Evolutionary conservation across 2,113 vertebrate species (phyloP).

Genomic region (Erythrolamprus reginae): DNA sequence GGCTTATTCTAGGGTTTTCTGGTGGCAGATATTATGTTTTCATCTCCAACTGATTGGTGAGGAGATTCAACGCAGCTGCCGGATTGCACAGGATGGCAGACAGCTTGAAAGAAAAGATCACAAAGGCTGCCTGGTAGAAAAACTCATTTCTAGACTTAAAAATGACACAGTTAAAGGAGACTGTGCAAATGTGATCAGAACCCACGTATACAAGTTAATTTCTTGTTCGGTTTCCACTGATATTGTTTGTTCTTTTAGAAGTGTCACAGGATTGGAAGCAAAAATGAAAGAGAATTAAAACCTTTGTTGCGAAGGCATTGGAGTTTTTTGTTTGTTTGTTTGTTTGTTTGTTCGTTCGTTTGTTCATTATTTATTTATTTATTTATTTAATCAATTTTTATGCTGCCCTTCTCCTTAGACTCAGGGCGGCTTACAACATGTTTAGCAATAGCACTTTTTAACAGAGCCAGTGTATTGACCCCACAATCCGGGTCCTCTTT

Average conservation of each 20-base stretch:
- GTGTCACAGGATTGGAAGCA: neutral
- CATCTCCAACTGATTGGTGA: neutral
- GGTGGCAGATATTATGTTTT: neutral
- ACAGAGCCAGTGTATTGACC: too few relatives aligned
- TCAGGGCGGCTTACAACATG: too few relatives aligned
- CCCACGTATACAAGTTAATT: neutral
- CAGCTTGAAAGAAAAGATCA: neutral
- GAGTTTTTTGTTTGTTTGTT: too few relatives aligned
- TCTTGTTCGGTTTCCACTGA: neutral
- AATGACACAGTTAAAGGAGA: neutral
- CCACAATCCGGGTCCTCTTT: too few relatives aligned
- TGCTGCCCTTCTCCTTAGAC: too few relatives aligned
- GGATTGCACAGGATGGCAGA: neutral
- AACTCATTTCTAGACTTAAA: neutral
- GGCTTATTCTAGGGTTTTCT: neutral
- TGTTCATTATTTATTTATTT: too few relatives aligned
- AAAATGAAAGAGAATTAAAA: neutral
- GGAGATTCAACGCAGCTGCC: neutral
- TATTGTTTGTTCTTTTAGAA: neutral
- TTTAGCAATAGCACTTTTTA: too few relatives aligned
- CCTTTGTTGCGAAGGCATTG: neutral
- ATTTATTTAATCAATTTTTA: too few relatives aligned
- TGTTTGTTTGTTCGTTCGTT: too few relatives aligned
- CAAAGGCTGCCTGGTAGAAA: neutral
- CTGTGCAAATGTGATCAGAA: neutral